Evolutionary conservation across 1,140 invertebrate genomes (phyloP).

Genomic region (Leguminivora glycinivorella): DNA sequence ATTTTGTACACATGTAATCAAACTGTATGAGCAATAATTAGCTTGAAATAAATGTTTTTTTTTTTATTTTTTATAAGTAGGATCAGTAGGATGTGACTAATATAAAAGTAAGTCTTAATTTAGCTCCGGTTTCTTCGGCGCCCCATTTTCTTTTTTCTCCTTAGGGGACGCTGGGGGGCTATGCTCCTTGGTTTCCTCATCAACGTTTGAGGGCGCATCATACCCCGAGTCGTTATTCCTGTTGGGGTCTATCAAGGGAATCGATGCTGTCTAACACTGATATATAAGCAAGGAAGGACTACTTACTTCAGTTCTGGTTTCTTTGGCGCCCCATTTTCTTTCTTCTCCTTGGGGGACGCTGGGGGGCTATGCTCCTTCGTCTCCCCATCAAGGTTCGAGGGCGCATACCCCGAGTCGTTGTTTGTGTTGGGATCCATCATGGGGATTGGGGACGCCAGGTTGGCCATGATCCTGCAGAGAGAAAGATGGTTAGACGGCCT

Average conservation of each 20-base stretch:
- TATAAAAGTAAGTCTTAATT: too few relatives aligned
- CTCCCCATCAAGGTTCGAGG: slow-evolving; percentile 68
- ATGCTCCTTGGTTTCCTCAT: slow-evolving; percentile 63
- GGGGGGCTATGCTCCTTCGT: slow-evolving; percentile 63
- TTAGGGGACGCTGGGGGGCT: slow-evolving; percentile 60
- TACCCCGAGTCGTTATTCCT: slow-evolving; percentile 72
- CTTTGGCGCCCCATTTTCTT: slow-evolving; percentile 43
- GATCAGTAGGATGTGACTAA: too few relatives aligned
- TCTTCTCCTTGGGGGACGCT: slow-evolving; percentile 47
- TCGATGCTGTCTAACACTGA: too few relatives aligned
- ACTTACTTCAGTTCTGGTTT: slow-evolving; percentile 70
- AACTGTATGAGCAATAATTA: too few relatives aligned
- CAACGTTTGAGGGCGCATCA: slow-evolving; percentile 66
- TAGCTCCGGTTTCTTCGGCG: slow-evolving; percentile 56
- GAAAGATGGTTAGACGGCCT: neutral
- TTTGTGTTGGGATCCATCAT: slow-evolving; percentile 75
- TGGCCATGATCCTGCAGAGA: slow-evolving; percentile 65
- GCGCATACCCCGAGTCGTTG: slow-evolving; percentile 69
- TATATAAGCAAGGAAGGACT: too few relatives aligned
- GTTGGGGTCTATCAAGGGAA: too few relatives aligned
- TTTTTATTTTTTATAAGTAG: too few relatives aligned
- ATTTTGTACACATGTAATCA: too few relatives aligned
- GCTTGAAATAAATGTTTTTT: too few relatives aligned
- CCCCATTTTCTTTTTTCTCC: slow-evolving; percentile 35
- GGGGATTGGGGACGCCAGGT: slow-evolving; percentile 70